Conservation (phyloP, 2,113 vertebrate species). For the Chinchilla lanigera region DNA sequence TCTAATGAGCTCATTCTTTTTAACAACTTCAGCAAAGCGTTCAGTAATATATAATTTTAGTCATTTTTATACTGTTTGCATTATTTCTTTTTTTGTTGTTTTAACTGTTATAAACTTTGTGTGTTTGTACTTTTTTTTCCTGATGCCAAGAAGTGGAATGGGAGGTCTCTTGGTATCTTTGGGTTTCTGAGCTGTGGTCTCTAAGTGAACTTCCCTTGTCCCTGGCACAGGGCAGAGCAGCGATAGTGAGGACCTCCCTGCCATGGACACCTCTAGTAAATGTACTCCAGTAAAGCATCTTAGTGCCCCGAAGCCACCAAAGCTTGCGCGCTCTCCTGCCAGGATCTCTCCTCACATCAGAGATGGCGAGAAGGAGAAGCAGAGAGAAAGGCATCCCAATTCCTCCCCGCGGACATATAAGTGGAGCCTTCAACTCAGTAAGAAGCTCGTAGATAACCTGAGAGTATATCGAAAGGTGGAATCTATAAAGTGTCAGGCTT, state of each 20-base stretch:
- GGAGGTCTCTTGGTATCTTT: conserved; percentile 3
- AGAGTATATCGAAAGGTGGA: neutral
- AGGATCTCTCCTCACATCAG: conserved; percentile 90
- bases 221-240: conserved; percentile 94
- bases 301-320: conserved; percentile 90
- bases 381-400: conserved; percentile 92
- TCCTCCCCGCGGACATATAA: conserved; percentile 94
- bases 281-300: conserved; percentile 92
- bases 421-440: conserved; percentile 98
- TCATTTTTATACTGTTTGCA: neutral
- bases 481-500: conserved; percentile 26
- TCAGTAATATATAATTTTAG: conserved; percentile 19
- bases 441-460: conserved; percentile 71
- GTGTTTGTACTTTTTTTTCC: neutral
- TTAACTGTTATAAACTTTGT: neutral
- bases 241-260: conserved; percentile 95
- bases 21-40: conserved; percentile 10
- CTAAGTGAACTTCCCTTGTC: neutral
- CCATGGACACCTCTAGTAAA: conserved; percentile 90
- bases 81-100: neutral
- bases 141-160: neutral
- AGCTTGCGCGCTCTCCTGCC: conserved; percentile 91
- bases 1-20: conserved; percentile 49
- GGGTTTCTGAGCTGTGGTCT: conserved; percentile 13
- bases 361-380: conserved; percentile 92